Base-by-base conservation (phyloP, 1,140 invertebrate species). In the Meloidogyne hapla region DNA sequence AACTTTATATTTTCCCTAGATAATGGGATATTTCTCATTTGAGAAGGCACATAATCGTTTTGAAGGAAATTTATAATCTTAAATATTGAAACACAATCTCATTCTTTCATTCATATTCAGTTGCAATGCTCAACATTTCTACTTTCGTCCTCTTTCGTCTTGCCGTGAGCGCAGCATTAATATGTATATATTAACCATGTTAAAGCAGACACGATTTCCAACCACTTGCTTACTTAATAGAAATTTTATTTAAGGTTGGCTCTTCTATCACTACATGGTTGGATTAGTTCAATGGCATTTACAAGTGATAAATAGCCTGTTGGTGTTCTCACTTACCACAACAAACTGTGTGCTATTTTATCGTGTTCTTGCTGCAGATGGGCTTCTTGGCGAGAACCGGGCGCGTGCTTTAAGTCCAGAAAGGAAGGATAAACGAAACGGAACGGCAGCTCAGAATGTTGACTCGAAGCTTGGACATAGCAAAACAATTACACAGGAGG, bases 91-190 rank as follows among this genome's bases (percentile, higher is more conserved):
- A n/a, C n/a, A n/a, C n/a, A n/a, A n/a, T n/a, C n/a, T n/a, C n/a
- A n/a, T n/a, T n/a, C n/a, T n/a, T n/a, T 23, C 21, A 63, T 26
- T 63, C 25, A 5, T 23, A 38, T 67, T 67, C 13, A 67, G 69
- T 86, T n/a, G 83, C 84, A 1, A 66, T 86, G 15, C 73, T 86
- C 26, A 86, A 86, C 68, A 83, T 86, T 45, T 28, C 78, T 15
- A 85, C 84, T 12, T 81, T 86, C 45, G 74, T 86, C 65, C 70
- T 85, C 2, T 86, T 86, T 69, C 84, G 85, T n/a, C 80, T 87
- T 26, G 78, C 72, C 61, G 85, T 86, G 4, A 73, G 71, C n/a
- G 13, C 38, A 21, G 71, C 15, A 13, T 45, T 73, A 23, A 63
- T 73, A 42, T 23, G 71, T 73, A 63, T 38, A 23, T 1, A 4